Evolutionary conservation across 2,797 vertebrate genomes (phyloP), one percentile per base, ranked within the genome.

Genomic region (Rhinatrema bivittatum): DNA sequence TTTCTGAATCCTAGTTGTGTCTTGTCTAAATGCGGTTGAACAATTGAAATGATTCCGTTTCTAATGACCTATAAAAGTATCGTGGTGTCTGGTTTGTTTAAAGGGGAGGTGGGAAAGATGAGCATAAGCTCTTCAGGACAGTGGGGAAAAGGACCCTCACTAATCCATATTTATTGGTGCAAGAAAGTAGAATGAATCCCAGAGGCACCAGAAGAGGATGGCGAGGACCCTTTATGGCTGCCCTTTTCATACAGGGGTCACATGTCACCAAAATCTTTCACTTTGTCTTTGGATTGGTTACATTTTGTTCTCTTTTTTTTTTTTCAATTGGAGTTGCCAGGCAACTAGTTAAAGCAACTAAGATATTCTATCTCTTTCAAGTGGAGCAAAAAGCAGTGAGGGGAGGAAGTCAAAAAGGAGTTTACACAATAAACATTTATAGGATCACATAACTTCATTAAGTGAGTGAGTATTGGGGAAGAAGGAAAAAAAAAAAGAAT

Each of bases 81-180:
- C n/a, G n/a, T n/a, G n/a, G n/a, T n/a, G n/a, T n/a, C n/a, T n/a
- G n/a, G n/a, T n/a, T n/a, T n/a, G n/a, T n/a, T n/a, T n/a, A n/a
- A n/a, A n/a, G n/a, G n/a, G n/a, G n/a, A n/a, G n/a, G n/a, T n/a
- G n/a, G n/a, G n/a, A n/a, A n/a, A n/a, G n/a, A n/a, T n/a, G 83
- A n/a, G n/a, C n/a, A n/a, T n/a, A n/a, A n/a, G n/a, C n/a, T n/a
- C n/a, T n/a, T n/a, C n/a, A n/a, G 63, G 66, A 70, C 53, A 68
- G 72, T 81, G 77, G 78, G 76, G 79, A 79, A 75, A 78, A 73
- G 65, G 66, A 75, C 79, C n/a, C 73, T 67, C 78, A 69, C 81
- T 83, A 82, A 83, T 83, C 78, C 79, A 82, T 83, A 82, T 83
- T 79, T 83, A 82, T 81, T 79, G 81, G 74, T 76, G 71, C 74